Evolutionary conservation across 2,888 invertebrate species (phyloP).

Genomic region (Congeria kusceri): DNA sequence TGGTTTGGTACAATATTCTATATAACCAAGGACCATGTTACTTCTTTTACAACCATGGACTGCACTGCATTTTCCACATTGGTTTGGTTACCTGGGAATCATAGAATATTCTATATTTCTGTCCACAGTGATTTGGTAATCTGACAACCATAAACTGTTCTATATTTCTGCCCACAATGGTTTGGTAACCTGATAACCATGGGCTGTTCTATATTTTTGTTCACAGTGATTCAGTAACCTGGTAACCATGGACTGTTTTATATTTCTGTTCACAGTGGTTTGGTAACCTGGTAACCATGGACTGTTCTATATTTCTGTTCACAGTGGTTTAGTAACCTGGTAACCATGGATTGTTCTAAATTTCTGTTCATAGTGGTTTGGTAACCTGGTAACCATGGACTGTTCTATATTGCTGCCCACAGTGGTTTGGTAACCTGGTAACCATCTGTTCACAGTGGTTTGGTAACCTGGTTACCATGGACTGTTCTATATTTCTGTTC

Average conservation of each 20-base stretch:
- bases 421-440: slow-evolving; percentile 86
- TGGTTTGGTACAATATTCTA: too few relatives aligned
- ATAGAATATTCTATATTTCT: slow-evolving; percentile 90
- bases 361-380: slow-evolving; percentile 45
- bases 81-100: slow-evolving; percentile 88
- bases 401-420: slow-evolving; percentile 87
- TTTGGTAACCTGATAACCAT: too few relatives aligned
- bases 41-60: too few relatives aligned
- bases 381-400: slow-evolving; percentile 91
- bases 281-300: slow-evolving; percentile 91
- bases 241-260: background rate
- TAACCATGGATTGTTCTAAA: background rate
- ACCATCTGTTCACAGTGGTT: slow-evolving; percentile 87
- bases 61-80: background rate
- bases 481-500: slow-evolving; percentile 80
- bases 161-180: too few relatives aligned
- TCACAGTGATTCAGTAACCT: background rate
- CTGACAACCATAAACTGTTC: slow-evolving; percentile 94
- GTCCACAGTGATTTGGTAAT: slow-evolving; percentile 56
- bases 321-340: slow-evolving; percentile 49
- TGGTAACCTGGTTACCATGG: too few relatives aligned
- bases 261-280: slow-evolving; percentile 39
- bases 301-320: slow-evolving; percentile 87
- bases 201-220: too few relatives aligned
- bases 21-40: too few relatives aligned